Evolutionary conservation across 2,888 invertebrate species (phyloP), one percentile per base, ranked within the genome.

Genomic region (Punctoribates punctum): DNA sequence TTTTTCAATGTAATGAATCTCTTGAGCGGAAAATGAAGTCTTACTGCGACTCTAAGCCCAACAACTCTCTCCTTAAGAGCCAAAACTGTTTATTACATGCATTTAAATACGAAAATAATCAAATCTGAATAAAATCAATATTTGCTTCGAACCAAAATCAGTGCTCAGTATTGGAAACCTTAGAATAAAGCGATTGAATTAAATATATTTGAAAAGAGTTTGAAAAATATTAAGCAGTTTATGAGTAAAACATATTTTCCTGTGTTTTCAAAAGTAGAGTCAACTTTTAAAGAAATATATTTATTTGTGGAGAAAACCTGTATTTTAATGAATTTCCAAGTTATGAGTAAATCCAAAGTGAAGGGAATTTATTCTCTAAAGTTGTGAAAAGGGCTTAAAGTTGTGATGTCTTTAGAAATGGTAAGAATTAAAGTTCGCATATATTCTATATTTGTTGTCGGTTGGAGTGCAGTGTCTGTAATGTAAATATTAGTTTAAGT

Each of bases 401-500:
- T 57, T 60, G 6, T 15, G 38, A 13, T 29, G 29, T 34, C 29
- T 38, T 38, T 5, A 25, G 67, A 17, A n/a, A 67, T 38, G 17
- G n/a, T 67, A 38, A 38, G 20, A n/a, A 67, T 67, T 67, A 38
- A 29, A 20, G 38, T 67, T 67, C 20, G 67, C 67, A 67, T 67
- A 67, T 38, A 67, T 38, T 60, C 9, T 38, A 27, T 62, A 20
- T 57, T 25, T 20, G n/a, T 62, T 23, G 15, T 27, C n/a, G 15
- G 17, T 27, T n/a, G 4, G 3, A 67, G 17, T 67, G 27, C 38
- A 8, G 20, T 38, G 20, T 67, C 67, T 67, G 17, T 38, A 67
- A 67, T 67, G 67, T 67, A 67, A 67, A 67, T 67, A 67, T 67
- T 67, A 38, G 67, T 67, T 67, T 67, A 67, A 67, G 38, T 34